Percentiles rank a stretch among this genome's conserved stretches.
Conservation (phyloP, 2,797 vertebrate genomes). For the Heterohyrax brucei region DNA sequence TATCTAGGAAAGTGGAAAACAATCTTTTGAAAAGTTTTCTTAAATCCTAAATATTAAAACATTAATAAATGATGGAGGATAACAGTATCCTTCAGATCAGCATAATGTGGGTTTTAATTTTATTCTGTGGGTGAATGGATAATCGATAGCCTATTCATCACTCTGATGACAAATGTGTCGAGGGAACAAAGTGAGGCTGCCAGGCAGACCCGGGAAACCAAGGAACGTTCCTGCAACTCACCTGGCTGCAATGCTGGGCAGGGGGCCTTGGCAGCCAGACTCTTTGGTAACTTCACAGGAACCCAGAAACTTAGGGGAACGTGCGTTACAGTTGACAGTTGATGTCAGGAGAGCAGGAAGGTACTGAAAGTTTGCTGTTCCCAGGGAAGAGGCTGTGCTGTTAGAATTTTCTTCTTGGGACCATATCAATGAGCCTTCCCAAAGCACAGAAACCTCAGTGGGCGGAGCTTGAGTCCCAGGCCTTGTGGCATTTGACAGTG, state of each 20-base stretch:
- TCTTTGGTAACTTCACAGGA: background rate
- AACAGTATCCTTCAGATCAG: background rate
- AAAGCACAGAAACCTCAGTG: background rate
- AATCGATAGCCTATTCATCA: background rate
- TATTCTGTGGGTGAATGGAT: background rate
- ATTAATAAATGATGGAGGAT: background rate
- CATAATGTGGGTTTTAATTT: background rate
- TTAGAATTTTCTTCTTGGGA: background rate
- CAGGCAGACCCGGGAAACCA: background rate
- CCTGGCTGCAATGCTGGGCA: background rate
- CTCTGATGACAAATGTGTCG: background rate
- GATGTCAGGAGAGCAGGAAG: no score
- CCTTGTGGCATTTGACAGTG: accelerated
- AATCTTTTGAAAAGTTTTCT: background rate
- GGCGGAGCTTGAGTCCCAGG: background rate
- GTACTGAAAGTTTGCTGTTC: background rate
- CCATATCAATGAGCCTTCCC: background rate
- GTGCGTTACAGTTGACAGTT: background rate
- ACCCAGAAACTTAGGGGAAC: background rate
- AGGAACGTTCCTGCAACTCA: background rate
- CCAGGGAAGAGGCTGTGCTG: background rate
- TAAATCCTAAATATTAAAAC: background rate
- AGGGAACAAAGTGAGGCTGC: no score
- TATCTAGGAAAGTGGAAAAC: background rate
- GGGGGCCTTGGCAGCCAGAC: background rate